Evolutionary conservation across 2,113 vertebrate genomes (phyloP).

Genomic region (Xenopus tropicalis): DNA sequence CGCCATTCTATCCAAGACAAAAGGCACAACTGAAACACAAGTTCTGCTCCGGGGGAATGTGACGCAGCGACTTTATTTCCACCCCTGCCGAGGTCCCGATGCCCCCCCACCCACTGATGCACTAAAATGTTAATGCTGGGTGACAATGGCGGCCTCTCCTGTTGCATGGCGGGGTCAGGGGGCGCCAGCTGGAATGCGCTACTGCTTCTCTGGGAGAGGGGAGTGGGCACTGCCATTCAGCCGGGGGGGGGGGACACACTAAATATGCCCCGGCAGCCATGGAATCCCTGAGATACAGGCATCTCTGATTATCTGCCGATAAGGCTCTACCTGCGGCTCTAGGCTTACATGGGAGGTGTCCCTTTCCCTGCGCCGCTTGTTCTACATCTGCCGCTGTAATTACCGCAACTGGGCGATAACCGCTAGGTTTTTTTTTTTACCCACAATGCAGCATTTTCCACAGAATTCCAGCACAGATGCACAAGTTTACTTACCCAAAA

Average conservation of each 20-base stretch:
- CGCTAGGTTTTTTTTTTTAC: too few relatives aligned
- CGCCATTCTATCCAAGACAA: constrained; percentile 7
- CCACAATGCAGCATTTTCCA: too few relatives aligned
- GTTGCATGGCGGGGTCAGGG: not conserved
- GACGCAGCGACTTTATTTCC: not conserved
- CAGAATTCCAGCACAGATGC: too few relatives aligned
- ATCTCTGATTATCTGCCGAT: too few relatives aligned
- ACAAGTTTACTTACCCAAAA: too few relatives aligned
- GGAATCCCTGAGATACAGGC: too few relatives aligned
- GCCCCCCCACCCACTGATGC: not conserved
- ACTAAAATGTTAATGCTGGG: not conserved
- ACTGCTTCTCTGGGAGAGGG: not conserved
- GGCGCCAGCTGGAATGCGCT: constrained; percentile 9
- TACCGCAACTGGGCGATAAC: too few relatives aligned
- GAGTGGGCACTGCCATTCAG: not conserved
- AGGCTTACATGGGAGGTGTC: too few relatives aligned
- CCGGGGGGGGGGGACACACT: not conserved
- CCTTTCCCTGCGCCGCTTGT: too few relatives aligned
- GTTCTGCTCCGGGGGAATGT: not conserved
- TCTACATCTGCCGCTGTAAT: too few relatives aligned
- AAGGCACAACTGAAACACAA: not conserved
- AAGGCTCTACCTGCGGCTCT: too few relatives aligned
- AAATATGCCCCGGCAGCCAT: not conserved
- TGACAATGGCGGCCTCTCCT: constrained; percentile 18
- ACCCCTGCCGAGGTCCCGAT: not conserved